Evolutionary conservation across 2,113 vertebrate species (phyloP).

Genomic region (Leucoraja erinaceus): DNA sequence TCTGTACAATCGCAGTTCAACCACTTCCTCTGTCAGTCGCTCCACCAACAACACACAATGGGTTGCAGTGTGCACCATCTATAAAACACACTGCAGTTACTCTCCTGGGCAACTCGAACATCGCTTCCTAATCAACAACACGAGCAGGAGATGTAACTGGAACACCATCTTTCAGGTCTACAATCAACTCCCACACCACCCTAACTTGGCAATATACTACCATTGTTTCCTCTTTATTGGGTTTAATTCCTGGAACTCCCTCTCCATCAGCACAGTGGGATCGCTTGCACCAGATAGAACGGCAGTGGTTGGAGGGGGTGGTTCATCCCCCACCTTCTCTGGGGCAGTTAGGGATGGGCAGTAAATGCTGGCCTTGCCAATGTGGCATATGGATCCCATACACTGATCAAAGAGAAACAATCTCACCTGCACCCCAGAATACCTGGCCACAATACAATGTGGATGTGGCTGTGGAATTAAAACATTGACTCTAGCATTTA

Average conservation of each 20-base stretch:
- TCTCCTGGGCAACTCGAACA: background rate
- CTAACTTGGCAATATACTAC: background rate
- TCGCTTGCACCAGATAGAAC: background rate
- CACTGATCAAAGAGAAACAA: background rate
- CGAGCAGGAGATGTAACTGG: background rate
- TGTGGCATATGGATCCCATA: background rate
- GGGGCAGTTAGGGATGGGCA: background rate
- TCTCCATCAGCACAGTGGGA: background rate
- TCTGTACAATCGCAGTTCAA: background rate
- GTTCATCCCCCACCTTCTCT: background rate
- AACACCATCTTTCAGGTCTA: background rate
- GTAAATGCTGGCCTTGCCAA: background rate
- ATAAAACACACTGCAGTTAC: background rate
- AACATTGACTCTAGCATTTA: background rate
- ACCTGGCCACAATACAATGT: too few relatives aligned
- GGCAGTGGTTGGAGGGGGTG: background rate
- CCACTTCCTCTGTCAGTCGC: background rate
- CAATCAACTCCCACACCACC: background rate
- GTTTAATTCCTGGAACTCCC: background rate
- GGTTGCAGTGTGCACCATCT: too few relatives aligned
- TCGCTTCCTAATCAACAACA: background rate
- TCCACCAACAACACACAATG: background rate
- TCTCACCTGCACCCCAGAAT: background rate
- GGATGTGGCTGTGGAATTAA: background rate
- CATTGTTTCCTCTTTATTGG: background rate